Conservation (phyloP, 1,140 invertebrate species). For the Atopsyche davidsoni region DNA sequence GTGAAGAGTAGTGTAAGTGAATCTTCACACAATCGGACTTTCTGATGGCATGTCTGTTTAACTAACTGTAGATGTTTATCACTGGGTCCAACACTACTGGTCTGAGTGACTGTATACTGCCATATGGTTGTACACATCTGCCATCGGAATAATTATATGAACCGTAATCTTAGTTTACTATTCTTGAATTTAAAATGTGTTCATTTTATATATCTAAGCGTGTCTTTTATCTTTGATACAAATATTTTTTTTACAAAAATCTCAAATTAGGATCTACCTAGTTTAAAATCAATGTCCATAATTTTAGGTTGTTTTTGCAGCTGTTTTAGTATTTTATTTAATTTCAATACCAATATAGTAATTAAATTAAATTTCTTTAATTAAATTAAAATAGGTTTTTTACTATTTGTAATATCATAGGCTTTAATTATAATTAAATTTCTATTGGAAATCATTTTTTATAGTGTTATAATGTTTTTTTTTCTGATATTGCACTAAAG, state of each 20-base stretch:
- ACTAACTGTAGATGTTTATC: constrained; percentile 15
- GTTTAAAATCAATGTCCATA: constrained; percentile 22
- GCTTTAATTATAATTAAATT: constrained; percentile 19
- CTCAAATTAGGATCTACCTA: constrained; percentile 12
- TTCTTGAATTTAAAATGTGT: constrained; percentile 21
- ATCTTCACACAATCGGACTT: not conserved
- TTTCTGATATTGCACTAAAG: constrained; percentile 17
- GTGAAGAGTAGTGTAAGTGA: constrained; percentile 6
- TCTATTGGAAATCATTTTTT: constrained; percentile 9
- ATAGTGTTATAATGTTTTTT: constrained; percentile 1
- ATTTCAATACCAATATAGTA: too few species aligned
- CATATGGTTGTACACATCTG: constrained; percentile 10
- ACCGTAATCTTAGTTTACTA: constrained; percentile 15
- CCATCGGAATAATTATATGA: constrained; percentile 10
- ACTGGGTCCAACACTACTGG: constrained; percentile 16
- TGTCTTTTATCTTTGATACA: constrained; percentile 2
- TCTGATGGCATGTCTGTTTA: constrained; percentile 8
- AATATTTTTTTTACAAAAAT: not conserved
- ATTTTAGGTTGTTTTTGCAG: constrained; percentile 22
- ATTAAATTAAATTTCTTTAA: too few species aligned
- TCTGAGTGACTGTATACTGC: constrained; percentile 18
- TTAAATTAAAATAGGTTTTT: constrained; percentile 16
- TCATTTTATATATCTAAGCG: constrained; percentile 21
- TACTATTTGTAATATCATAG: constrained; percentile 15
- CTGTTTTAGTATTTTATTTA: constrained; percentile 14